Conservation (phyloP, 2,888 invertebrate species). For the Xanthostigma xanthostigma region DNA sequence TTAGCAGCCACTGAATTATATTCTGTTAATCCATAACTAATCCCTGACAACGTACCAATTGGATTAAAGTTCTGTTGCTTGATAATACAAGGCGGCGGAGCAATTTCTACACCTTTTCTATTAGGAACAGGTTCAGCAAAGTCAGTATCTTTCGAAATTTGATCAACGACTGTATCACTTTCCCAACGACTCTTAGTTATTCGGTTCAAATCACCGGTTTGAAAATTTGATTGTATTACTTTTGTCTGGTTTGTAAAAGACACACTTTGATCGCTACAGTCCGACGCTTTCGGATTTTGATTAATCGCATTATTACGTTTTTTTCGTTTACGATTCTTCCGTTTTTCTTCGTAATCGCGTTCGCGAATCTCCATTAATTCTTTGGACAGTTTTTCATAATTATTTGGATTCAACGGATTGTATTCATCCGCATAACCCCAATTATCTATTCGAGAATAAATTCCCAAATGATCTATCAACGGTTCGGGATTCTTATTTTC, state of each 20-base stretch:
- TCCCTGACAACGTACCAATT: too few relatives aligned
- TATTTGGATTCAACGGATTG: neutral
- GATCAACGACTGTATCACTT: neutral
- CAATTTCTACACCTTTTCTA: neutral
- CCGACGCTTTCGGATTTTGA: too few relatives aligned
- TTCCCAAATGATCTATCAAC: neutral
- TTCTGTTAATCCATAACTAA: too few relatives aligned
- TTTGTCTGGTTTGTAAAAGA: too few relatives aligned
- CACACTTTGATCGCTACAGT: too few relatives aligned
- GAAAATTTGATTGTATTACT: too few relatives aligned
- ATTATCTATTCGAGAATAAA: neutral
- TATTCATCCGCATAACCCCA: slow-evolving; percentile 1
- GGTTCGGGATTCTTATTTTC: neutral
- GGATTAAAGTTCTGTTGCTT: too few relatives aligned
- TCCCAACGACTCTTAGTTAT: neutral
- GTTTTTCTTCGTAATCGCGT: neutral
- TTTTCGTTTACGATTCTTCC: too few relatives aligned
- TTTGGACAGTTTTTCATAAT: neutral
- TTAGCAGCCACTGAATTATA: neutral
- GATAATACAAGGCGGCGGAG: neutral
- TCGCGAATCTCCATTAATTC: neutral
- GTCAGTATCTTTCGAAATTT: neutral
- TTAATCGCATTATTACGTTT: too few relatives aligned
- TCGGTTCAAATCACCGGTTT: neutral
- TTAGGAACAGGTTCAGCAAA: neutral